Evolutionary conservation across 2,888 invertebrate genomes (phyloP), one percentile per base, ranked within the genome.

Genomic region (Sthenelais limicola): DNA sequence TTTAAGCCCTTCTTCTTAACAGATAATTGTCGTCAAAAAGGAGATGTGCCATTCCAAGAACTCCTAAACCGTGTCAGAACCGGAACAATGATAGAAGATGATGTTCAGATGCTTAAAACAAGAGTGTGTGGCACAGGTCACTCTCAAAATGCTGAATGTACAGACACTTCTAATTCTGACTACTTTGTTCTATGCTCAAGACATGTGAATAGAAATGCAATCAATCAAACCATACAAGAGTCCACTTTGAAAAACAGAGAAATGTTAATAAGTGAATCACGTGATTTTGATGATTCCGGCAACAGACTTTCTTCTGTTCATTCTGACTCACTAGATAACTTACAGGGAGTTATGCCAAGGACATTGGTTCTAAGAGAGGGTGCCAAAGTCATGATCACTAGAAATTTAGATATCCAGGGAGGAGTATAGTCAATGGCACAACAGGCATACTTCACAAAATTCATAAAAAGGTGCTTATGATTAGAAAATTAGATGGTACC

Each of bases 351-450:
- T 3, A 35, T 66, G 66, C 66, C 66, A 2, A 35, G 43, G 3
- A 30, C 12, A 21, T 21, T 66, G 4, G 28, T 28, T 2, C 21
- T 66, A 2, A 35, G 66, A n/a, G 9, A 28, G 30, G 56, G 56
- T 9, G 56, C 56, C 7, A 56, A 56, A 26, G 56, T 56, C 7
- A 56, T 56, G 56, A 56, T 56, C 9, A 56, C 56, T 9, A 56
- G 28, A 26, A 56, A 56, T 24, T 26, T 56, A 26, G 56, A 56
- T 26, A n/a, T 56, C 30, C 18, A 26, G 15, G 7, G 9, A 4
- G 28, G 56, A 28, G 66, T 66, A n/a, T n/a, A 2, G 66, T 66
- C 7, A 66, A 66, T 66, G 66, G 66, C 0, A 66, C 43, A 24
- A n/a, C 26, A 43, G 43, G 43, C 28, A 66, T 43, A 18, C 24